Evolutionary conservation across 2,113 vertebrate genomes (phyloP), one percentile per base, ranked within the genome.

Genomic region (Grammomys dolichurus): DNA sequence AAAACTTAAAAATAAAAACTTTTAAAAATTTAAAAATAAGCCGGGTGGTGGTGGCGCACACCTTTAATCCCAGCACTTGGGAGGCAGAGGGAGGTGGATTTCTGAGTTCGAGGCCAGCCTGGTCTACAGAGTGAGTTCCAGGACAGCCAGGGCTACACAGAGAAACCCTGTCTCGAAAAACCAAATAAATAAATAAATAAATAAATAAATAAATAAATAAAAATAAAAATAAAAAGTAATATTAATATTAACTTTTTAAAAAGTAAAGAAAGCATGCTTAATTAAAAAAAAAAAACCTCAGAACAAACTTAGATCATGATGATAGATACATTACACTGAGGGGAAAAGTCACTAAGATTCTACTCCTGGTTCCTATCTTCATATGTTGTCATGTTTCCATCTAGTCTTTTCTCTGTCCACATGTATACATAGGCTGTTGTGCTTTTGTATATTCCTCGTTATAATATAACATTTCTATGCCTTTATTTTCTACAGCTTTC

Each of bases 391-490:
- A 8, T 60, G 85, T 82, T 95, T 95, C 48, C 19, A 65, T 56
- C 7, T 87, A 51, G 20, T 67, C 69, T 91, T 87, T 72, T 70
- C n/a, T 46, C 46, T 93, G 33, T 63, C 16, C 10, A 63, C 28
- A 56, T 33, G 31, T 8, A 60, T 82, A 5, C 22, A 8, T 76
- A 76, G 22, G 87, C 87, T 85, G 9, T 58, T 67, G 13, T 84
- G 9, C 36, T 93, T 96, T 81, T 86, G 70, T 78, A 19, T 90
- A 31, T 87, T 75, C 78, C 20, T 82, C 87, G 48, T 88, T 69
- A 90, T 92, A 11, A 76, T 89, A 33, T 69, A 93, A 16, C 69
- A 77, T 72, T 90, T 88, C 95, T 85, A 88, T 88, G 43, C 31
- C 10, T 92, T 96, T 87, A 90, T 92, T 94, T 51, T 76, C 51